Base-by-base conservation (phyloP, 2,888 invertebrate species). In the Oligia fasciuncula region DNA sequence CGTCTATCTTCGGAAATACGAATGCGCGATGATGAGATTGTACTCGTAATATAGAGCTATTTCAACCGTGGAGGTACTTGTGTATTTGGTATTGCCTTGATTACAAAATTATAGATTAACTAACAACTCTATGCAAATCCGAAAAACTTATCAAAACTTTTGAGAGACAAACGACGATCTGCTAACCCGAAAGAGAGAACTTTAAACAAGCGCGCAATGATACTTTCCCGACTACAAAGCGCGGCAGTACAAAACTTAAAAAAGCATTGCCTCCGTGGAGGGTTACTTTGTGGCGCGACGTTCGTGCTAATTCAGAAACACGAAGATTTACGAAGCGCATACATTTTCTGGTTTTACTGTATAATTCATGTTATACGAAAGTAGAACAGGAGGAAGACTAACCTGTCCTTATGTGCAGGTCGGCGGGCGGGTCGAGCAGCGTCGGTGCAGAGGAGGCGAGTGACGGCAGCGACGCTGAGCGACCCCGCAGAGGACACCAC, bases 401-500 rank as follows among this genome's bases (percentile, higher is more conserved):
- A 76, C 19, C n/a, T 29, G 29, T 17, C 29, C 19, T 13, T 29
- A 17, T 76, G 65, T 60, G 67, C 80, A 94, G 93, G 91, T 93
- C 92, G 91, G 91, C 93, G 88, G 90, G 91, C 73, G 95, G 96
- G 91, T 94, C 95, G 90, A 94, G 94, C 89, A 94, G 95, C 85
- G 95, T 93, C 85, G 95, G 93, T 67, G 89, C 92, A 71, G 96
- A 96, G 84, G 96, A 96, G 83, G 94, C 95, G 17, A 96, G 96
- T 92, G 96, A 96, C 95, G 95, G 95, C 87, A 96, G 96, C 92
- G 96, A 96, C 96, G 95, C 93, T 62, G 96, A 96, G 90, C 94
- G 94, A 72, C 95, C 95, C 49, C 91, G 92, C 76, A 93, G 93
- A 80, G 89, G 92, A 0, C 95, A 95, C 76, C 95, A 96, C 77